These are phyloP conservation scores for Bungarus multicinctus DNA, from an alignment of 2,113 vertebrate genomes.

Conservation along the genomic window DNA sequence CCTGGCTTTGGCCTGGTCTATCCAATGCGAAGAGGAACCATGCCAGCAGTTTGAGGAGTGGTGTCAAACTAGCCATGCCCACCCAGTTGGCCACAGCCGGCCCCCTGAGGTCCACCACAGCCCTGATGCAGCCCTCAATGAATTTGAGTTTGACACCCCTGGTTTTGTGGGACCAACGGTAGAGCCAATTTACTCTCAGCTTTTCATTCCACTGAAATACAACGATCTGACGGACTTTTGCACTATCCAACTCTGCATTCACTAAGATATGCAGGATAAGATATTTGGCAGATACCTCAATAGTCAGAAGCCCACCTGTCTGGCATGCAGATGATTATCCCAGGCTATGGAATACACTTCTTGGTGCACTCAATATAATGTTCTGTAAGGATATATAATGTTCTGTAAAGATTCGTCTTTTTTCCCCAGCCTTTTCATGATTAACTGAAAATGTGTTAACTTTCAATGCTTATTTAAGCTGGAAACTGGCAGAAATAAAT, in stretches of 20 bases:
- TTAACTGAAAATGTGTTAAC: neutral
- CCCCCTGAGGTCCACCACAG: too few species aligned
- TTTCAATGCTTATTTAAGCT: neutral
- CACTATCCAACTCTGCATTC: neutral
- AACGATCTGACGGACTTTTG: neutral
- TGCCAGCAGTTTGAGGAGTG: too few species aligned
- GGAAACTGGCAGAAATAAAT: neutral
- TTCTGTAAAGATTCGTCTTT: neutral
- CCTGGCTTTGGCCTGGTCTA: too few species aligned
- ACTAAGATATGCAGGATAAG: neutral
- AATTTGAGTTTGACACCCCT: too few species aligned
- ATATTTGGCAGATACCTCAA: neutral
- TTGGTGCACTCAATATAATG: neutral
- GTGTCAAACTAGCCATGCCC: too few species aligned
- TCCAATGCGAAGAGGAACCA: too few species aligned
- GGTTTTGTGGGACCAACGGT: neutral
- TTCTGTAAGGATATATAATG: too few species aligned
- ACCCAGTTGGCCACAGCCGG: too few species aligned
- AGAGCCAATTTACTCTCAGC: neutral
- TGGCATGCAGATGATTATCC: neutral
- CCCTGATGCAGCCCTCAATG: too few species aligned
- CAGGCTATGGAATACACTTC: neutral
- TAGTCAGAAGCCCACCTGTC: neutral
- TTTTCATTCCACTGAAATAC: neutral
- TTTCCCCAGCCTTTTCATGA: neutral